These are phyloP conservation scores for Lamprotornis superbus DNA, from an alignment of 2,113 vertebrate species.

Conservation along the genomic window DNA sequence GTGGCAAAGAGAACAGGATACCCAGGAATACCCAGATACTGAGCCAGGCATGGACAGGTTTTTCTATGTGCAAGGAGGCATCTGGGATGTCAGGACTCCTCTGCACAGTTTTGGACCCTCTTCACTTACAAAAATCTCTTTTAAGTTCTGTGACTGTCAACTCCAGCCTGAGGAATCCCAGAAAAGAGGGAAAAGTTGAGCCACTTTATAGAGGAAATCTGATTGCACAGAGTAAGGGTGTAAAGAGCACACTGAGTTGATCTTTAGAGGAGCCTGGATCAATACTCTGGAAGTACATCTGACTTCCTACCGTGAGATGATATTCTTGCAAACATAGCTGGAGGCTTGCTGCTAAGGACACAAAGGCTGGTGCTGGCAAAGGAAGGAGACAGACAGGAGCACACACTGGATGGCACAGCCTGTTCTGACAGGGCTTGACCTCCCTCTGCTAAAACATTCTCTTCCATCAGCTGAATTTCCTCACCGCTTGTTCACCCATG, in stretches of 20 bases:
- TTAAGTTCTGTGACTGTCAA: not conserved
- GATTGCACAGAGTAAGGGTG: not conserved
- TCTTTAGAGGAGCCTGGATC: not conserved
- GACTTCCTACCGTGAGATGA: not conserved
- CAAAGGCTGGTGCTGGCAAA: not conserved
- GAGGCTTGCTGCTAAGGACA: not conserved
- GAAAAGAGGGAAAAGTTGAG: not conserved
- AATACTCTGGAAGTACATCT: not conserved
- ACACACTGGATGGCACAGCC: not conserved
- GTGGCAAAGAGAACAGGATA: not conserved
- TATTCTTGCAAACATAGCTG: not conserved
- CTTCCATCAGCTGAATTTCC: not conserved
- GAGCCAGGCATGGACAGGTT: not conserved
- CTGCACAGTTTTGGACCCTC: not conserved
- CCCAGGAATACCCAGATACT: not conserved
- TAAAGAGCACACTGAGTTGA: not conserved
- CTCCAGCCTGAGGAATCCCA: not conserved
- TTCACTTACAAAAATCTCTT: not conserved
- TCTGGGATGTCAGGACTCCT: not conserved
- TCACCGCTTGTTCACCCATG: not conserved
- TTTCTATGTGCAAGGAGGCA: not conserved
- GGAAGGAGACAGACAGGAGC: not conserved
- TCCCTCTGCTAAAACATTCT: not conserved
- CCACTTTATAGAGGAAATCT: not conserved
- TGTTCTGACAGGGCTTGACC: not conserved